These are phyloP conservation scores for Taxidea taxus DNA, from an alignment of 2,113 vertebrate species.

Conservation along the genomic window DNA sequence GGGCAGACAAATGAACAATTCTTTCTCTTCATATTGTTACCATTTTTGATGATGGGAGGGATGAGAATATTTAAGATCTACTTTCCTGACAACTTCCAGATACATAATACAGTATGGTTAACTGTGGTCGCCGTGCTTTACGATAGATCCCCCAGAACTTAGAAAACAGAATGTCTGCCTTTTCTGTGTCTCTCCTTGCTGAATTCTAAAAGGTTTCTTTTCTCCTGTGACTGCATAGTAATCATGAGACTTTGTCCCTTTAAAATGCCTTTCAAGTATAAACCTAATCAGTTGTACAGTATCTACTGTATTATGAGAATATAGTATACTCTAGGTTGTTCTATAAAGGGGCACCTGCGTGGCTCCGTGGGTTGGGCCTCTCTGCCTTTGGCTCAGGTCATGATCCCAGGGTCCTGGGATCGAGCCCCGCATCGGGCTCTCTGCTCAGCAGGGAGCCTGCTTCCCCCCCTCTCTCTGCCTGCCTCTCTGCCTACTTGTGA, in stretches of 20 bases:
- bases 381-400: too few relatives aligned
- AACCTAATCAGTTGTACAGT: background rate
- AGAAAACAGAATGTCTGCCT: background rate
- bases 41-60: background rate
- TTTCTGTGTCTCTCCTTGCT: background rate
- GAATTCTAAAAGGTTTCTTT: background rate
- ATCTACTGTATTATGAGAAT: background rate
- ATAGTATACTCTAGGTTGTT: background rate
- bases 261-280: background rate
- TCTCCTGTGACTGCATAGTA: background rate
- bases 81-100: background rate
- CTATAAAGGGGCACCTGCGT: background rate
- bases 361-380: too few relatives aligned
- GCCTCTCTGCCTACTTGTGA: too few relatives aligned
- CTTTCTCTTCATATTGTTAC: background rate
- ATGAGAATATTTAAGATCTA: background rate
- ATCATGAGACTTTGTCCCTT: background rate
- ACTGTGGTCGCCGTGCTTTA: background rate
- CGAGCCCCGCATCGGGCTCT: too few relatives aligned
- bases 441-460: too few relatives aligned
- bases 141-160: background rate
- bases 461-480: too few relatives aligned
- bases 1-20: background rate
- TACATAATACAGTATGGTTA: background rate
- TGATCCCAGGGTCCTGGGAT: too few relatives aligned